Conservation (phyloP, 2,113 vertebrate species). For the Pluvialis apricaria region DNA sequence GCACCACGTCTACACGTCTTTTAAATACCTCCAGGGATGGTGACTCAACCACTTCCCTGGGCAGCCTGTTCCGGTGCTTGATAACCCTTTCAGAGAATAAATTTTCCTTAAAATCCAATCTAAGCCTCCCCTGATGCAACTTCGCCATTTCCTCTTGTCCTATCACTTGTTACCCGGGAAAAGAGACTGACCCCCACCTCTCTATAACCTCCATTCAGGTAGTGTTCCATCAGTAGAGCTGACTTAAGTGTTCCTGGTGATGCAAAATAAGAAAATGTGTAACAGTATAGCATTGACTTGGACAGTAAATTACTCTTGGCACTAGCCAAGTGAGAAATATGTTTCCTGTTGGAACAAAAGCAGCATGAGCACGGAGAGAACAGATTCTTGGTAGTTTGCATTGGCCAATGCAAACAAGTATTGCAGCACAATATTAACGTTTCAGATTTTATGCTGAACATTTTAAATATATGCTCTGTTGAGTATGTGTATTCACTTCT, state of each 20-base stretch:
- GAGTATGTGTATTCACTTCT: neutral
- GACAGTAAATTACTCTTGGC: neutral
- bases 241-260: neutral
- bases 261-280: neutral
- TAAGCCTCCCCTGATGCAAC: neutral
- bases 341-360: neutral
- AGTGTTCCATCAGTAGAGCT: neutral
- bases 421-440: neutral
- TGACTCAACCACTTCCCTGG: neutral
- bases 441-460: neutral
- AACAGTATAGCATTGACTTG: neutral
- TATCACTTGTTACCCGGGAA: neutral
- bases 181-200: neutral
- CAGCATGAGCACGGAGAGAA: rapidly evolving
- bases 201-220: neutral
- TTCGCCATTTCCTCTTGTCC: neutral
- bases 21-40: neutral
- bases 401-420: neutral
- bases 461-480: neutral
- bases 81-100: neutral
- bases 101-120: neutral
- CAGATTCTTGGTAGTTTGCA: neutral
- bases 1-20: rapidly evolving
- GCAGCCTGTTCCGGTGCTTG: neutral
- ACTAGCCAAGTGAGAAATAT: neutral